These are phyloP conservation scores for Melanostoma mellinum DNA, from an alignment of 2,888 invertebrate genomes.

Conservation along the genomic window DNA sequence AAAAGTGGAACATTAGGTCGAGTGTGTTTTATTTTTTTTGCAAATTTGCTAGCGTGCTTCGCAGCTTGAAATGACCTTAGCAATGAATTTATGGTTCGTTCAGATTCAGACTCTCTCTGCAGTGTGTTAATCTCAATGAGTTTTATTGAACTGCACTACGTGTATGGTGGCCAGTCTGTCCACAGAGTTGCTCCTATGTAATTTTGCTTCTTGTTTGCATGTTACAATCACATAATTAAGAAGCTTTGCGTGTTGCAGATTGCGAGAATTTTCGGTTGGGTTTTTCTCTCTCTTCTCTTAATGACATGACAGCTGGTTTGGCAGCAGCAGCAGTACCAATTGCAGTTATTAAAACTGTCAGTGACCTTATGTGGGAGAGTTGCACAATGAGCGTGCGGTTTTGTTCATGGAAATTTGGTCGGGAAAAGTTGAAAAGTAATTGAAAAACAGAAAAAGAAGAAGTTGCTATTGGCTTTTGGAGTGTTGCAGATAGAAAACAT, in stretches of 20 bases:
- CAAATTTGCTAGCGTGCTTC: conserved; percentile 8
- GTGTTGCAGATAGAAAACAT: no score
- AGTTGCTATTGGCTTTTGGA: no score
- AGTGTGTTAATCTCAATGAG: conserved; percentile 54
- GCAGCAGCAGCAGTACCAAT: conserved; percentile 35
- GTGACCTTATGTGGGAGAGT: conserved; percentile 51
- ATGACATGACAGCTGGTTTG: conserved; percentile 34
- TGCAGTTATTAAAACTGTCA: conserved; percentile 44
- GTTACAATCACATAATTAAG: conserved; percentile 57
- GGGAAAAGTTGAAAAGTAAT: not conserved
- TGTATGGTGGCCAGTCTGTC: conserved; percentile 26
- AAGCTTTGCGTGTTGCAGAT: conserved; percentile 60
- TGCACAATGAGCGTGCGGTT: conserved; percentile 5
- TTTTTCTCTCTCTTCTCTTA: conserved; percentile 32
- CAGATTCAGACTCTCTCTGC: conserved; percentile 6
- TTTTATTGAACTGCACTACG: conserved; percentile 50
- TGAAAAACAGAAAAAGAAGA: not conserved
- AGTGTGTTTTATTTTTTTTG: conserved; percentile 5
- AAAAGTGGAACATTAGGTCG: conserved; percentile 42
- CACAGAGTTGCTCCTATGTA: conserved; percentile 32
- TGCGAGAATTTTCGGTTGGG: conserved; percentile 53
- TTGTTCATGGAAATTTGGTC: not conserved
- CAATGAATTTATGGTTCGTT: conserved; percentile 63
- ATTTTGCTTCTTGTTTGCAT: conserved; percentile 61
- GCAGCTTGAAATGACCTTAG: conserved; percentile 57